These are phyloP conservation scores for Acipenser transmontanus DNA, from an alignment of 2,797 vertebrate species.

Conservation along the genomic window DNA sequence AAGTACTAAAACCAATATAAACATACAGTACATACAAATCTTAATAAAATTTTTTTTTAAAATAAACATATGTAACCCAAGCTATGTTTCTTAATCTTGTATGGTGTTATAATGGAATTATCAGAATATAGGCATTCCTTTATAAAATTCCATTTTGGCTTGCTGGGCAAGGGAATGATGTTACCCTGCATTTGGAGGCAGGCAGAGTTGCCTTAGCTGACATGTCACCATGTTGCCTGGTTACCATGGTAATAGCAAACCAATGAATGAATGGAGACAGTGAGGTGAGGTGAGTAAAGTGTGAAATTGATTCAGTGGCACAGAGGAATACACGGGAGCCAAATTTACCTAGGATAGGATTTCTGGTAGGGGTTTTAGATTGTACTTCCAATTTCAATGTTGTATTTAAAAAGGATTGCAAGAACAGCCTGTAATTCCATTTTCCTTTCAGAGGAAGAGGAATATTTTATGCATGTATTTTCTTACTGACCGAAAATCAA, in stretches of 20 bases:
- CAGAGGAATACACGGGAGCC: slow-evolving; percentile 58
- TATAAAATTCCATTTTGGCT: neutral
- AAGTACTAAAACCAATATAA: no score
- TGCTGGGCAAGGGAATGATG: slow-evolving; percentile 17
- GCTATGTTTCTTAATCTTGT: no score
- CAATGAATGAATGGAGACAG: slow-evolving; percentile 81
- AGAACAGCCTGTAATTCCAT: neutral
- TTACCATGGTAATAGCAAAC: slow-evolving; percentile 85
- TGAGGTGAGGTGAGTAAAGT: slow-evolving; percentile 72
- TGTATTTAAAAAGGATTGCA: neutral
- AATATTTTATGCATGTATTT: neutral
- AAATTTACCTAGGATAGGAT: slow-evolving; percentile 24
- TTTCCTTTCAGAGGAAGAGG: neutral
- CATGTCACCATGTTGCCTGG: slow-evolving; percentile 59
- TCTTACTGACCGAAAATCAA: neutral
- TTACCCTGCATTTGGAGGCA: slow-evolving; percentile 23
- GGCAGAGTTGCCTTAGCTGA: slow-evolving; percentile 38
- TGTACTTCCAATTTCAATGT: slow-evolving; percentile 22
- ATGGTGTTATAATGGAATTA: neutral
- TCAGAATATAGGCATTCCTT: neutral
- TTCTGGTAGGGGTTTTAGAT: slow-evolving; percentile 50
- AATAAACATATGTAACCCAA: no score
- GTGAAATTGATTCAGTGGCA: slow-evolving; percentile 89
- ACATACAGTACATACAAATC: no score
- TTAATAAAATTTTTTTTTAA: no score